phyloP scores from a whole-genome alignment of 2,888 invertebrate genomes.

The Phalera bucephala region DNA sequence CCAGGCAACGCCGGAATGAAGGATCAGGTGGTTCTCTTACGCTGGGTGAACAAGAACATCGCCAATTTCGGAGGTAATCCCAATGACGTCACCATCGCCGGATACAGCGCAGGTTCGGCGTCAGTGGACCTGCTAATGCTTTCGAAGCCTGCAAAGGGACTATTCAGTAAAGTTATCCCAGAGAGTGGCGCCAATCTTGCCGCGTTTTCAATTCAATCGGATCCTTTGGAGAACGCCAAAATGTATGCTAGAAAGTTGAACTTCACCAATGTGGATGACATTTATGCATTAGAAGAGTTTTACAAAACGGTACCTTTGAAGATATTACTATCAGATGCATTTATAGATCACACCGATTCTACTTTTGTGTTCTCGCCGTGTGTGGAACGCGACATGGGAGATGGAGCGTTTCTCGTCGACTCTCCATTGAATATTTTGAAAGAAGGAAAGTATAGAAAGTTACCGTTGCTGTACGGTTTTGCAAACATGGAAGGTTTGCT shows the following conservation, averaged over 20 bases:
- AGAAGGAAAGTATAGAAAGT: constrained; percentile 38
- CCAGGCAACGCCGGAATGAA: constrained; percentile 50
- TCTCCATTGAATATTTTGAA: constrained; percentile 45
- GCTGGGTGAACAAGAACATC: no score
- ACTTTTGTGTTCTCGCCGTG: constrained; percentile 26
- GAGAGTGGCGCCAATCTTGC: constrained; percentile 42
- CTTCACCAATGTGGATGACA: constrained; percentile 32
- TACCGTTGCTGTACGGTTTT: constrained; percentile 51
- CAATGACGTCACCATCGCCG: constrained; percentile 46
- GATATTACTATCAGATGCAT: constrained; percentile 1
- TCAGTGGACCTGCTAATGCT: constrained; percentile 41
- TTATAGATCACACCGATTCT: constrained; percentile 22
- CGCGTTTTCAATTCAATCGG: constrained; percentile 35
- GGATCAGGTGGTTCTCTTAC: constrained; percentile 38
- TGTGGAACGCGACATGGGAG: constrained; percentile 28
- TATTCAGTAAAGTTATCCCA: constrained; percentile 46
- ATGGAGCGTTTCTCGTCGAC: constrained; percentile 40
- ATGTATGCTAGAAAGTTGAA: constrained; percentile 34
- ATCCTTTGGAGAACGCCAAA: constrained; percentile 44
- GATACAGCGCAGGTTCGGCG: constrained; percentile 48
- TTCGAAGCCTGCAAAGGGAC: constrained; percentile 29
- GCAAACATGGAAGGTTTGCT: constrained; percentile 44
- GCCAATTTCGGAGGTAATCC: no score
- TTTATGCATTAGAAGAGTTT: constrained; percentile 34
- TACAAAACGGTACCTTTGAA: constrained; percentile 6